Base-by-base conservation (phyloP, 1,140 invertebrate species). In the Drosophila sp. region DNA sequence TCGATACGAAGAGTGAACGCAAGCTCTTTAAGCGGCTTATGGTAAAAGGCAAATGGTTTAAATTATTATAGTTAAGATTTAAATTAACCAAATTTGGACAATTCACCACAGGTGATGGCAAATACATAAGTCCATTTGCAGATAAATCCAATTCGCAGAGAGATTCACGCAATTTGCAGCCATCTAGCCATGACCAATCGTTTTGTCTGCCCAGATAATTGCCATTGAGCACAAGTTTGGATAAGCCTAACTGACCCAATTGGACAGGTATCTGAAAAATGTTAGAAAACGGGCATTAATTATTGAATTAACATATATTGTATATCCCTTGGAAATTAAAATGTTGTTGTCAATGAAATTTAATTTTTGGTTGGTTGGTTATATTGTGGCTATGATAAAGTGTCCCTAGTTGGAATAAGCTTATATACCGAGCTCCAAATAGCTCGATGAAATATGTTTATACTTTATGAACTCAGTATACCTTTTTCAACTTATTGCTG, bases 401-500 rank as follows among this genome's bases (percentile, higher is more conserved):
- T 17, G 17, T 17, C 17, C 17, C 17, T 0, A 17, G 17, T 17
- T 17, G 0, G 17, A 17, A 17, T 17, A 17, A 17, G 17, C 17
- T 0, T 17, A 17, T 17, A 17, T 17, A 17, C 17, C 17, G 17
- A 17, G n/a, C n/a, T n/a, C n/a, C n/a, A n/a, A n/a, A n/a, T n/a
- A n/a, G n/a, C n/a, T 17, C 17, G 0, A 6, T 33, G 17, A 17
- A 17, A 17, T 17, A 17, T 17, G 17, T 17, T 17, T 17, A 17
- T 17, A 17, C 17, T 17, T 17, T 17, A 0, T 17, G 17, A 17
- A 17, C 17, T 17, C 17, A 17, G 17, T 47, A 27, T 23, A 86
- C 90, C 80, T 92, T 94, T 57, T 93, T 94, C 33, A 98, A 93
- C 64, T 94, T 93, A 93, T 98, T 98, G 67, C 96, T 93, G 35